phyloP scores from a whole-genome alignment of 1,140 invertebrate species.

The Holotrichia oblita region DNA sequence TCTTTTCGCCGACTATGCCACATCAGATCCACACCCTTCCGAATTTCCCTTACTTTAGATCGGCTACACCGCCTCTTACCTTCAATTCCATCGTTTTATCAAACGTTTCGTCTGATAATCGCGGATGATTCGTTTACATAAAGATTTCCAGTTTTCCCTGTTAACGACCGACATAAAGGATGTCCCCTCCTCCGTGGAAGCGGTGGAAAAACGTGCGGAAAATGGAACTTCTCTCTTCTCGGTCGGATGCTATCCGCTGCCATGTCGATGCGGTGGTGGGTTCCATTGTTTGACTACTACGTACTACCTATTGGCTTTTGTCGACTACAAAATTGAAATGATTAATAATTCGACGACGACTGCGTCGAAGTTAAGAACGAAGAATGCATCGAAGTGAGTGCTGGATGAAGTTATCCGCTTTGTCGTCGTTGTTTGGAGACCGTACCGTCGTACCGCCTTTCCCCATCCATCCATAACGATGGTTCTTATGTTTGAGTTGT shows the following conservation, averaged over 20 bases:
- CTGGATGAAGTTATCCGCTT: slow-evolving; percentile 19
- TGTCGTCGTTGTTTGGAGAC: neutral
- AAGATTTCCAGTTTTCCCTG: slow-evolving; percentile 30
- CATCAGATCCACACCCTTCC: neutral
- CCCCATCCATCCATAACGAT: neutral
- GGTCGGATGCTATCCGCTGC: neutral
- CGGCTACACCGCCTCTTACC: too few relatives aligned
- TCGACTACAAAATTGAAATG: slow-evolving; percentile 19
- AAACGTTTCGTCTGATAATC: slow-evolving; percentile 25
- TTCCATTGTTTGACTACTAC: slow-evolving; percentile 24
- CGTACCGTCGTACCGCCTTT: neutral
- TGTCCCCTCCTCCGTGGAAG: neutral
- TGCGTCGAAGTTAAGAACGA: neutral
- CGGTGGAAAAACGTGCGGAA: slow-evolving; percentile 2
- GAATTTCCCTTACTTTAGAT: too few relatives aligned
- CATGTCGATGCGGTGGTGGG: neutral
- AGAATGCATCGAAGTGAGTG: slow-evolving; percentile 16
- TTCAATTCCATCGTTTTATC: neutral
- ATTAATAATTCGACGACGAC: slow-evolving; percentile 26
- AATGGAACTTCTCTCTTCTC: neutral
- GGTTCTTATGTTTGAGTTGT: slow-evolving; percentile 26
- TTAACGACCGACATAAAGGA: neutral
- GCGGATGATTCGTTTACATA: slow-evolving; percentile 19
- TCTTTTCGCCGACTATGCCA: too few relatives aligned
- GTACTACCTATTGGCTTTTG: slow-evolving; percentile 16